Base-by-base conservation (phyloP, 2,888 invertebrate species). In the Lordiphosa fenestrarum region DNA sequence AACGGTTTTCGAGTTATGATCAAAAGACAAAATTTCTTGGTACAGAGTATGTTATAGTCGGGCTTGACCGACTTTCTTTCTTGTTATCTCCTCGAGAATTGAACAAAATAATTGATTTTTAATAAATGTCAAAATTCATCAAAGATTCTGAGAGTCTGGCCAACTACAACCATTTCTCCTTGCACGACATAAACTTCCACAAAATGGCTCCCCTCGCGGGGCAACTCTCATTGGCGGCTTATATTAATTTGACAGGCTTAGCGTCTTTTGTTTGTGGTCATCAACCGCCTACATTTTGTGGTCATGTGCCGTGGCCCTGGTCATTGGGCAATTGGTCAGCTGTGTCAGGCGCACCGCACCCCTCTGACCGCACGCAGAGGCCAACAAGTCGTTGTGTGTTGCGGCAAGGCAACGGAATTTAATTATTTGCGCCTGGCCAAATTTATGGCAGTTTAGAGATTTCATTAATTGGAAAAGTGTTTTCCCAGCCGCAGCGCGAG, bases 401-500 rank as follows among this genome's bases (percentile, higher is more conserved):
- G 54, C 58, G 81, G 59, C 49, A 59, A 59, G 58, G 63, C 58
- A 55, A 69, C 68, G 64, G 69, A 83, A 86, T 83, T 86, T 86
- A 83, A 86, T 83, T 83, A 85, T 83, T 83, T 85, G 71, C 72
- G 74, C 66, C 69, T 71, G 59, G 67, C 58, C 54, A 66, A 87
- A 88, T 88, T 87, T 87, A 87, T 88, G 75, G 77, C 71, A 82
- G 73, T 77, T 87, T 78, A 75, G 81, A 87, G 85, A 86, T 88
- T 87, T 87, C 83, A 86, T 88, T 87, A 87, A 87, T 88, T 87
- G 85, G 87, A 87, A 87, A 87, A 88, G 82, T 84, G 86, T 71
- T 85, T 76, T 62, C 48, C 46, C 52, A 51, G 46, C 35, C 56
- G 39, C 44, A 33, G 9, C 9, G 0, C 10, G 15, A 5, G 1